phyloP scores from a whole-genome alignment of 1,140 invertebrate genomes.

The Hormaphis cornu region DNA sequence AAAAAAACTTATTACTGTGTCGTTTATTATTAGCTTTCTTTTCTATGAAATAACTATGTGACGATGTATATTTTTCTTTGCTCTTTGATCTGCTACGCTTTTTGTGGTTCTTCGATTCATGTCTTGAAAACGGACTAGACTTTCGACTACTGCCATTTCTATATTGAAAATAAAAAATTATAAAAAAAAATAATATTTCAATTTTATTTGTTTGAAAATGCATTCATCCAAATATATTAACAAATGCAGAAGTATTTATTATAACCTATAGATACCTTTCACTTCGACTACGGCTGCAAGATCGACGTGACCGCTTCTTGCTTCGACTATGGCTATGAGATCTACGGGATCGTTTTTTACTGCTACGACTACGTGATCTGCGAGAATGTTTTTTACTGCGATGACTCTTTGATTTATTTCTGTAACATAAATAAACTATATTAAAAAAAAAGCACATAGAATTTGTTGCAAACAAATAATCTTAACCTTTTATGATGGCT shows the following conservation, averaged over 20 bases:
- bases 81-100: conserved; percentile 5
- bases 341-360: conserved; percentile 13
- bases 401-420: conserved; percentile 13
- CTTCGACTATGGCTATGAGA: conserved; percentile 11
- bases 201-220: background rate
- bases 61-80: conserved; percentile 19
- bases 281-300: background rate
- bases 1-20: conserved; percentile 3
- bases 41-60: conserved; percentile 22
- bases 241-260: background rate
- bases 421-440: background rate
- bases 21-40: conserved; percentile 26
- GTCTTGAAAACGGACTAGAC: background rate
- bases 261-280: background rate
- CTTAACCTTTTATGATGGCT: conserved; percentile 34
- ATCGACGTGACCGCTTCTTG: background rate
- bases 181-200: background rate
- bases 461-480: background rate
- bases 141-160: background rate
- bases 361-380: conserved; percentile 12
- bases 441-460: background rate
- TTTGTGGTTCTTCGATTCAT: conserved; percentile 3
- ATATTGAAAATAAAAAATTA: background rate
- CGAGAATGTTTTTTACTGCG: conserved; percentile 16
- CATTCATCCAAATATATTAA: background rate